Evolutionary conservation across 2,797 vertebrate genomes (phyloP).

Genomic region (Centropyge bicolor): DNA sequence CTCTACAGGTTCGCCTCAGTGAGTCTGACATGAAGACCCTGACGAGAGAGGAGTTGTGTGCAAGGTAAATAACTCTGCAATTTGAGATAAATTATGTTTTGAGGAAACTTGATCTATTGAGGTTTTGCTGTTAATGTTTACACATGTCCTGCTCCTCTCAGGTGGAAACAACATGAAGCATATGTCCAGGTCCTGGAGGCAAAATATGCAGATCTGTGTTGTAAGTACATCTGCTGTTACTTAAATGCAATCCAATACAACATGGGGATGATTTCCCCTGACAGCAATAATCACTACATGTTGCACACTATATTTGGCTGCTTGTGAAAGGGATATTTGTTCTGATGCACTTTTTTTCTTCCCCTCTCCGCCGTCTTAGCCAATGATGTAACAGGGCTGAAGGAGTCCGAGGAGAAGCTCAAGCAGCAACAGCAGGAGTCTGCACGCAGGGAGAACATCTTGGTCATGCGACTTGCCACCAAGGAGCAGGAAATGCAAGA

Average conservation of each 20-base stretch:
- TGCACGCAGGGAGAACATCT: slow-evolving; percentile 97
- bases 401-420: slow-evolving; percentile 98
- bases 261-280: not conserved
- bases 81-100: not conserved
- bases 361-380: slow-evolving; percentile 80
- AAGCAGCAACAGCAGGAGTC: slow-evolving; percentile 99
- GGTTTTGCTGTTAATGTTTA: slow-evolving; percentile 27
- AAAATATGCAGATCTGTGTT: slow-evolving; percentile 97
- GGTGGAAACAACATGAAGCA: slow-evolving; percentile 99
- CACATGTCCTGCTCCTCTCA: slow-evolving; percentile 67
- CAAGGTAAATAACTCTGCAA: slow-evolving; percentile 87
- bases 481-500: slow-evolving; percentile 99
- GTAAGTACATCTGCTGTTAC: slow-evolving; percentile 86
- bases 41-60: slow-evolving; percentile 95
- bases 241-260: not conserved
- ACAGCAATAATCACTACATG: not conserved
- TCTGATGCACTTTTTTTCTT: slow-evolving; percentile 41
- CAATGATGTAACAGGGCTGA: slow-evolving; percentile 96
- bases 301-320: not conserved
- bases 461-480: slow-evolving; percentile 99
- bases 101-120: not conserved
- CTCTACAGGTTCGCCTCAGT: slow-evolving; percentile 94
- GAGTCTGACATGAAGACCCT: slow-evolving; percentile 99
- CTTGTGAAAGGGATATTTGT: not conserved
- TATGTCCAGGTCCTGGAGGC: slow-evolving; percentile 98